phyloP scores from a whole-genome alignment of 2,888 invertebrate species.

The Hymenopus coronatus region DNA sequence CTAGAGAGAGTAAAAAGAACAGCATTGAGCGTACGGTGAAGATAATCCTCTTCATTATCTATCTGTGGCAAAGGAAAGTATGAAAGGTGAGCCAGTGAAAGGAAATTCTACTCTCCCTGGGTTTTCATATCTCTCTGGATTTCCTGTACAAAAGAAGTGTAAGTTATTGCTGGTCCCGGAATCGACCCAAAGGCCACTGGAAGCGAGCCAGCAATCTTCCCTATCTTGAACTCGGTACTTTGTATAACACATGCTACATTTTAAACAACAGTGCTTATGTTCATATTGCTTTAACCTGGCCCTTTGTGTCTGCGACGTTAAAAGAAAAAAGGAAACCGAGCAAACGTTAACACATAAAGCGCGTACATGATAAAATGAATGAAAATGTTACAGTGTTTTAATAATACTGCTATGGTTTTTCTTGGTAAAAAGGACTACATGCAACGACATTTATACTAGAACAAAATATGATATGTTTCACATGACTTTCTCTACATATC shows the following conservation, averaged over 20 bases:
- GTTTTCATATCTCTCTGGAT: neutral
- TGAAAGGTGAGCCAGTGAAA: no score
- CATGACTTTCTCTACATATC: no score
- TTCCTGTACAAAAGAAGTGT: neutral
- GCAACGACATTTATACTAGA: no score
- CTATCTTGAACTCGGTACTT: neutral
- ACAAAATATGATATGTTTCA: no score
- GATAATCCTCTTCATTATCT: no score
- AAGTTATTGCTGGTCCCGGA: neutral
- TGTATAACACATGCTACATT: neutral
- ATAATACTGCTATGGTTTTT: neutral
- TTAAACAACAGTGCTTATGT: neutral
- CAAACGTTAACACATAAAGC: neutral
- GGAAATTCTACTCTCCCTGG: no score
- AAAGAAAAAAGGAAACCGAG: neutral
- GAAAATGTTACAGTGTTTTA: neutral
- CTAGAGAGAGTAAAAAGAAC: no score
- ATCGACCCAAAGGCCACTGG: neutral
- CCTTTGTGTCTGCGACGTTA: neutral
- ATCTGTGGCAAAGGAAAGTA: no score
- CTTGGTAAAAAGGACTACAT: neutral
- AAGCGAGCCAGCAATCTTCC: neutral
- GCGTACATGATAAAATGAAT: neutral
- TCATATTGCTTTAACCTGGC: neutral
- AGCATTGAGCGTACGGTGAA: no score